Evolutionary conservation across 2,888 invertebrate species (phyloP).

Genomic region (Trachelus iudaicus): DNA sequence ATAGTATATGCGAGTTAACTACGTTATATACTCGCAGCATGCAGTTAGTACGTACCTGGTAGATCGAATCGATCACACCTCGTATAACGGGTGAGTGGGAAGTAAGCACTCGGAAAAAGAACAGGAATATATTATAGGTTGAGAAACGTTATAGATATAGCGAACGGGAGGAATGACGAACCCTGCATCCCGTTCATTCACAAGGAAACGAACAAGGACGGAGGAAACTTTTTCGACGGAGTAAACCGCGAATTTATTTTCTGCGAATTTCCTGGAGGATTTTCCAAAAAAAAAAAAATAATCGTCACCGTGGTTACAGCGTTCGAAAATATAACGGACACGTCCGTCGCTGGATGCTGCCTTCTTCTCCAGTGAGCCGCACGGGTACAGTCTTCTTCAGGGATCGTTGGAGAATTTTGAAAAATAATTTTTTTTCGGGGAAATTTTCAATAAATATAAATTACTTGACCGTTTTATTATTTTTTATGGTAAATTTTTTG

Average conservation of each 20-base stretch:
- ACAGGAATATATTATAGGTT: neutral
- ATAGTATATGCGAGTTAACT: neutral
- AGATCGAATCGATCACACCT: slow-evolving; percentile 13
- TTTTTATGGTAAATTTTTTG: too few relatives aligned
- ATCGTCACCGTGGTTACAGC: too few relatives aligned
- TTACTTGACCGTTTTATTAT: too few relatives aligned
- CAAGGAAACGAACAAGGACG: neutral
- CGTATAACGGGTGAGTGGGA: slow-evolving; percentile 28
- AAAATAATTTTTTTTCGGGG: neutral
- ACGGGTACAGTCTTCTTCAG: neutral
- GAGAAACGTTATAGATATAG: neutral
- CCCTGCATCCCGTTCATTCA: neutral
- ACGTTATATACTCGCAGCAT: neutral
- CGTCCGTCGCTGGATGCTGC: neutral
- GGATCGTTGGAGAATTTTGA: neutral
- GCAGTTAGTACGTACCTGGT: neutral
- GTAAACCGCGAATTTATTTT: neutral
- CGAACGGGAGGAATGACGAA: neutral
- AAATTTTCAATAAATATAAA: too few relatives aligned
- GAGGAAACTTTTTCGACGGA: neutral
- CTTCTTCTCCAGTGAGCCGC: neutral
- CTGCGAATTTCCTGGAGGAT: neutral
- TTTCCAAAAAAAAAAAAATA: neutral
- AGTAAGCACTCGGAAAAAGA: neutral
- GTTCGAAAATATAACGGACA: neutral